Evolutionary conservation across 2,888 invertebrate species (phyloP), one percentile per base, ranked within the genome.

Genomic region (Cactoblastis cactorum): DNA sequence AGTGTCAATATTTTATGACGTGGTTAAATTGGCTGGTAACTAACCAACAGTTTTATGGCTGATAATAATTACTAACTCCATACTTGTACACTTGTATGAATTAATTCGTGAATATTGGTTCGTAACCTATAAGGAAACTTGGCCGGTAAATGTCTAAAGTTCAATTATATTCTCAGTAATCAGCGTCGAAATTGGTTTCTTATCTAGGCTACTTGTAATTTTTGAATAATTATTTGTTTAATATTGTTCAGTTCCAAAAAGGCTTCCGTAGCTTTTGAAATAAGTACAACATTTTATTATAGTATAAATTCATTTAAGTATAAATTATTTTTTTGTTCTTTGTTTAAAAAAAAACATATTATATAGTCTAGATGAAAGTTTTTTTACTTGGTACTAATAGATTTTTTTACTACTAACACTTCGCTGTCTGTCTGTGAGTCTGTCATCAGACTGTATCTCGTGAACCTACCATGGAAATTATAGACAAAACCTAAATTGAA

Each of bases 61-160:
- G 33, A 35, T 49, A 46, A 55, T 50, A 55, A 55, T 55, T 46
- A 32, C 24, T 43, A 28, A 43, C 17, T 43, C 43, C 43, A 11
- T 43, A 43, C 43, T 43, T 43, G 43, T 43, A 5, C 6, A 43
- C 41, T 43, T 43, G 41, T 43, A 5, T 14, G 6, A n/a, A n/a
- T n/a, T 43, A 43, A 24, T 17, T 32, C 28, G 28, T 28, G 28
- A 28, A 43, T 28, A 28, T 43, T 28, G 22, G 22, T 28, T 28
- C 24, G 43, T 28, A 15, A 28, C 15, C 24, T 28, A 32, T 24
- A 43, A 43, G 43, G 43, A 43, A 43, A 43, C 43, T 28, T 17
- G 43, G 43, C 11, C 28, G 15, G 24, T 14, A 24, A 12, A 14
- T 14, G 24, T 35, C 14, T 35, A 35, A 28, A 14, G 9, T 9